phyloP scores from a whole-genome alignment of 1,140 invertebrate species.

The Nephotettix cincticeps region DNA sequence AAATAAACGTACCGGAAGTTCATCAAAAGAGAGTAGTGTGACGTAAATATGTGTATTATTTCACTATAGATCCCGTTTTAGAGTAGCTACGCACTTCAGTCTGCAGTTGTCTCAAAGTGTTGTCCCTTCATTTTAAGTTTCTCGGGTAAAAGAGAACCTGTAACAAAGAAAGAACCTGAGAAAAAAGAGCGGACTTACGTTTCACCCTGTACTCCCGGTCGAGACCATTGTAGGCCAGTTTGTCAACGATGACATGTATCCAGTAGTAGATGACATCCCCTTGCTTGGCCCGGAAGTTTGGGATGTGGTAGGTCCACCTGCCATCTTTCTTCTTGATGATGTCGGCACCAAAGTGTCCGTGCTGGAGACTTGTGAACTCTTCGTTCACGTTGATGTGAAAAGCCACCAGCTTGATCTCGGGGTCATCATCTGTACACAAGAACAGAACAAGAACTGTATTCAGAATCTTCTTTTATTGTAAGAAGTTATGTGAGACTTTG shows the following conservation, averaged over 20 bases:
- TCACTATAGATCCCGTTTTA: too few species aligned
- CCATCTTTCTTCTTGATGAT: background rate
- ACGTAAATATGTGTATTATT: too few species aligned
- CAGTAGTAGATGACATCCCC: background rate
- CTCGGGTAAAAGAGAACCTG: too few species aligned
- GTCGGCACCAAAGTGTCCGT: background rate
- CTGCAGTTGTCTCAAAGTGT: too few species aligned
- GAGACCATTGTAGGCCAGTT: background rate
- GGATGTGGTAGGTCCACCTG: background rate
- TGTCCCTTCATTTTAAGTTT: too few species aligned
- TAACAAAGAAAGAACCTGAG: background rate
- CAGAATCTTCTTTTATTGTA: too few species aligned
- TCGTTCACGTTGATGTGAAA: background rate
- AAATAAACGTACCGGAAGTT: too few species aligned
- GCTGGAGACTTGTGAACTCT: background rate
- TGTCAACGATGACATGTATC: background rate
- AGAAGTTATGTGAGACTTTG: too few species aligned
- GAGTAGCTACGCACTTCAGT: too few species aligned
- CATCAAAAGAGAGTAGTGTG: too few species aligned
- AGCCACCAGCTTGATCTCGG: background rate
- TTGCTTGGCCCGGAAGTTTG: background rate
- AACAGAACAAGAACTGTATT: too few species aligned
- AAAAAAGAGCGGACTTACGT: background rate
- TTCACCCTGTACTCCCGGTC: background rate
- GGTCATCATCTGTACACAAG: background rate